Conservation (phyloP, 2,888 invertebrate species). For the Diarsia brunnea region DNA sequence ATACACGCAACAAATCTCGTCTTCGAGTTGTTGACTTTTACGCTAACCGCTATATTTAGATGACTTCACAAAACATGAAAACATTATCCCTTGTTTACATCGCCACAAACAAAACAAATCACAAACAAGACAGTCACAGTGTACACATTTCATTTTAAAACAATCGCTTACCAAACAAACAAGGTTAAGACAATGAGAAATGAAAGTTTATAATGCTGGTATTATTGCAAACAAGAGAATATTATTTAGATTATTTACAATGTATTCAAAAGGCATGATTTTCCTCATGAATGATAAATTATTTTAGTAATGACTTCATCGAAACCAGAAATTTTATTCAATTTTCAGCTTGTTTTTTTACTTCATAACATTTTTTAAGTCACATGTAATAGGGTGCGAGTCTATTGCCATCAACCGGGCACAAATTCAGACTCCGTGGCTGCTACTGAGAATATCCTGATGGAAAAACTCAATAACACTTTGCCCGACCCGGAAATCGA, state of each 20-base stretch:
- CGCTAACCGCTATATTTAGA: background rate
- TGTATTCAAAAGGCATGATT: background rate
- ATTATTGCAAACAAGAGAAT: slow-evolving; percentile 26
- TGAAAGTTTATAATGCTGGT: slow-evolving; percentile 28
- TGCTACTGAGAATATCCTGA: too few relatives aligned
- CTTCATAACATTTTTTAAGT: too few relatives aligned
- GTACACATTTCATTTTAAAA: slow-evolving; percentile 31
- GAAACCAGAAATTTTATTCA: background rate
- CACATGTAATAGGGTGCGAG: too few relatives aligned
- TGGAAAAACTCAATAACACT: too few relatives aligned
- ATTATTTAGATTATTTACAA: slow-evolving; percentile 10
- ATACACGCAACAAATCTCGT: background rate
- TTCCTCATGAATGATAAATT: slow-evolving; percentile 17
- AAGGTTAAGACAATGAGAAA: slow-evolving; percentile 38
- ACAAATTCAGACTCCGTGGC: too few relatives aligned
- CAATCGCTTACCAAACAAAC: slow-evolving; percentile 39
- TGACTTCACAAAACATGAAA: slow-evolving; percentile 35
- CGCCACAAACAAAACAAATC: slow-evolving; percentile 29
- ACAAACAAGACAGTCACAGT: slow-evolving; percentile 15
- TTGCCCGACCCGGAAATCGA: too few relatives aligned
- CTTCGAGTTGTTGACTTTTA: slow-evolving; percentile 16
- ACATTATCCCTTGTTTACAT: slow-evolving; percentile 47
- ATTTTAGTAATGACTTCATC: background rate
- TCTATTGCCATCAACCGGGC: too few relatives aligned
- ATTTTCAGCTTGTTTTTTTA: background rate